A percentile compares a stretch with the other conserved stretches of the same genome.
Conservation (phyloP, 1,140 invertebrate genomes). For the Phymastichus coffea region DNA sequence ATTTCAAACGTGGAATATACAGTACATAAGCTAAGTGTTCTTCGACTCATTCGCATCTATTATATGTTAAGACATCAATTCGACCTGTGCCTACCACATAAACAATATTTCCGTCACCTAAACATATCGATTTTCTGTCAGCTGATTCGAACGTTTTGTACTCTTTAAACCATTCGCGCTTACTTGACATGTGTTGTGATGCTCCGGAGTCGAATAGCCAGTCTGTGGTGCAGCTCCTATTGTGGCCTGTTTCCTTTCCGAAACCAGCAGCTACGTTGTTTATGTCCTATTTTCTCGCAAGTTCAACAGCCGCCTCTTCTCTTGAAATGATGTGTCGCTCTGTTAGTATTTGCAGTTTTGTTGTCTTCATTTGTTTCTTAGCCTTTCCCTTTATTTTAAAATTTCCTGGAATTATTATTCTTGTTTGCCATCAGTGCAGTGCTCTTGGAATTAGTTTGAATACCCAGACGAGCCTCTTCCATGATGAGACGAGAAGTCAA, state of each 20-base stretch:
- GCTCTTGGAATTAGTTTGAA: constrained; percentile 9
- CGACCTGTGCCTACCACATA: constrained; percentile 33
- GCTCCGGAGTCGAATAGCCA: constrained; percentile 34
- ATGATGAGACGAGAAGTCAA: no score
- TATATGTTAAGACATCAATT: constrained; percentile 35
- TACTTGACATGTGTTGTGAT: constrained; percentile 31
- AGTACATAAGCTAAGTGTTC: constrained; percentile 44
- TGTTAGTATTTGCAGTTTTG: neutral
- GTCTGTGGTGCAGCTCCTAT: neutral
- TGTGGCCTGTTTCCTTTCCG: neutral
- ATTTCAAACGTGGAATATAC: constrained; percentile 47
- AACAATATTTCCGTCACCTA: constrained; percentile 31
- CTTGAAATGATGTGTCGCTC: neutral
- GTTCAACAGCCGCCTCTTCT: constrained; percentile 18
- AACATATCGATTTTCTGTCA: constrained; percentile 16
- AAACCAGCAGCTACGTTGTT: constrained; percentile 7
- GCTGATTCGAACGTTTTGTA: constrained; percentile 14
- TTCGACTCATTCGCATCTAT: constrained; percentile 29
- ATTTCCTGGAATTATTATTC: constrained; percentile 1
- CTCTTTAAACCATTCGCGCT: constrained; percentile 31
- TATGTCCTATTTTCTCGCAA: constrained; percentile 16
- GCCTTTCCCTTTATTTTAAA: no score
- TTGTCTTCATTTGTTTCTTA: no score
- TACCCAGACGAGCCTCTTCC: constrained; percentile 8
- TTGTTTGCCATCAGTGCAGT: neutral